Conservation (phyloP, 2,888 invertebrate genomes). For the Apamea monoglypha region DNA sequence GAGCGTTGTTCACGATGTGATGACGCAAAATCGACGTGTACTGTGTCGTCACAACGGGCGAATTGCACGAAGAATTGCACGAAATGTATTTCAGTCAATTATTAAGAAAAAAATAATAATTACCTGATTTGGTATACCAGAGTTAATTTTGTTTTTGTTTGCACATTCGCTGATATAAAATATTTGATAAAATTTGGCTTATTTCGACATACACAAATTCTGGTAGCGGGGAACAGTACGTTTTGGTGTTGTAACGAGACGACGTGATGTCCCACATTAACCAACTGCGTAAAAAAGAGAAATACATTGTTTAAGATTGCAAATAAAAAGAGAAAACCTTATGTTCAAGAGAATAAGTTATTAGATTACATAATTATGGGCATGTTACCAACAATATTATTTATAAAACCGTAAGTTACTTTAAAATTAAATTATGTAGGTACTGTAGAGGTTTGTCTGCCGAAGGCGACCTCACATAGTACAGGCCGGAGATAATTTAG, state of each 20-base stretch:
- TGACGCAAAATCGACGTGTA: slow-evolving; percentile 86
- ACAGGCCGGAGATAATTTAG: no score
- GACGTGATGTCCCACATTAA: slow-evolving; percentile 27
- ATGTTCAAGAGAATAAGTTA: background rate
- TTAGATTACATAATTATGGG: background rate
- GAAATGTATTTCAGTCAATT: slow-evolving; percentile 65
- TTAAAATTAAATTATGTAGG: background rate
- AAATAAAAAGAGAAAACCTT: background rate
- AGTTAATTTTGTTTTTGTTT: slow-evolving; percentile 36
- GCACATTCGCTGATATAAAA: slow-evolving; percentile 46
- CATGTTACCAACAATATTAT: no score
- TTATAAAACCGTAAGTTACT: background rate
- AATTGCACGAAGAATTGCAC: slow-evolving; percentile 73
- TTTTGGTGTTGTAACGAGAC: slow-evolving; percentile 41
- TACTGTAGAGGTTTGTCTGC: no score
- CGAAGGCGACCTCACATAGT: no score
- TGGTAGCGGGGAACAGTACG: background rate
- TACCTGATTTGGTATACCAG: background rate
- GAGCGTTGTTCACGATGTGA: slow-evolving; percentile 85
- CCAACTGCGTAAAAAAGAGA: slow-evolving; percentile 29
- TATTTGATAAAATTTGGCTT: background rate
- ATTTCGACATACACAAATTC: background rate
- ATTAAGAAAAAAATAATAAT: background rate
- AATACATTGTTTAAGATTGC: background rate
- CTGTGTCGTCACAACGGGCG: slow-evolving; percentile 83